Evolutionary conservation across 2,113 vertebrate species (phyloP).

Genomic region (Illadopsis cleaveri): DNA sequence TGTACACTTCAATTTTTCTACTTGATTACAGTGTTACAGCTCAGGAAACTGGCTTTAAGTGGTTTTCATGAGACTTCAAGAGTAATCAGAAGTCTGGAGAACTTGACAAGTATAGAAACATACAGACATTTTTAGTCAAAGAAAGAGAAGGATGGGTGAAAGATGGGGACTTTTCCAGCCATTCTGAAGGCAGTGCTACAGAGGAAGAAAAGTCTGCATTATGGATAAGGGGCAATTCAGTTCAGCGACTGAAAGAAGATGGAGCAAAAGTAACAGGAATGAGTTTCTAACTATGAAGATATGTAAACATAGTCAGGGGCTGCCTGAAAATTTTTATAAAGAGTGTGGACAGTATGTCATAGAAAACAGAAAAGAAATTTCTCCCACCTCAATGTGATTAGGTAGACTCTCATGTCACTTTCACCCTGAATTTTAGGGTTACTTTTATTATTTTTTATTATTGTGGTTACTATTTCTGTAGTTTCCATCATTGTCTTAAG

Average conservation of each 20-base stretch:
- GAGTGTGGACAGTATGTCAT: background rate
- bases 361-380: background rate
- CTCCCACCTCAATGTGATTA: background rate
- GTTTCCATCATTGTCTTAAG: background rate
- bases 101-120: background rate
- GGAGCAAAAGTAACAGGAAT: background rate
- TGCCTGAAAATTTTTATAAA: background rate
- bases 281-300: background rate
- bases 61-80: background rate
- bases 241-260: background rate
- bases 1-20: rapidly evolving
- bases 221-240: background rate
- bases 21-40: background rate
- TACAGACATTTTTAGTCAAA: background rate
- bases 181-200: background rate
- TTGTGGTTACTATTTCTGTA: background rate
- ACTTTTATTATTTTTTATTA: background rate
- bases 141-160: background rate
- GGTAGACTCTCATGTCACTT: background rate
- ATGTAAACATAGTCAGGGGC: background rate
- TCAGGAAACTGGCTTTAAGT: background rate
- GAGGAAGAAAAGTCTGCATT: background rate
- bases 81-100: background rate
- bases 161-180: background rate
- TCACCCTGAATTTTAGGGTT: rapidly evolving